A percentile compares a stretch with the other conserved stretches of the same genome.
Conservation (phyloP, 1,140 invertebrate species). For the Argopecten irradians region DNA sequence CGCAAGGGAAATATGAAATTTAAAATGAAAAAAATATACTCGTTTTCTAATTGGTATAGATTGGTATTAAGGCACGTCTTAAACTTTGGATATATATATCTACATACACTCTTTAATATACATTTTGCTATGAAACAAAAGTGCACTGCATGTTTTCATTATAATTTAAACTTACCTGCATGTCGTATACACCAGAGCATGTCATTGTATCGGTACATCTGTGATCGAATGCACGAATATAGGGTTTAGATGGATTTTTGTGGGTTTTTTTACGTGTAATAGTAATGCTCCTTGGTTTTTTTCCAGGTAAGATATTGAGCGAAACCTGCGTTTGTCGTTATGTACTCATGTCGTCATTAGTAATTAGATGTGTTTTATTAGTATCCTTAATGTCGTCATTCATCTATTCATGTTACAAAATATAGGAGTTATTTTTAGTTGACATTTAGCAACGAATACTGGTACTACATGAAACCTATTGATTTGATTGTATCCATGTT, state of each 20-base stretch:
- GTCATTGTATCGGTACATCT: neutral
- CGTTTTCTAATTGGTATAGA: neutral
- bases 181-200: neutral
- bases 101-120: neutral
- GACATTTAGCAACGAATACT: no score
- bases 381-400: no score
- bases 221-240: neutral
- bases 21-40: neutral
- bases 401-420: no score
- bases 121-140: neutral
- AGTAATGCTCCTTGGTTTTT: no score
- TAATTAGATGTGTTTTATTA: no score
- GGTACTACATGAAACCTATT: no score
- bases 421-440: no score
- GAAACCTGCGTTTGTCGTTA: no score
- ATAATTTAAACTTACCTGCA: neutral
- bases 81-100: no score
- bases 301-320: no score
- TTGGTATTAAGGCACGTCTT: neutral
- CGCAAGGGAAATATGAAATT: neutral
- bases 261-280: no score
- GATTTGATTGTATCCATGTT: neutral
- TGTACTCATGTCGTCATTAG: no score
- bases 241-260: neutral
- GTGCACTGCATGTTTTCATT: neutral